Evolutionary conservation across 92 coral and sea anemone species (phyloP), one percentile per base, ranked within the genome.

Genomic region (Porites divaricata): DNA sequence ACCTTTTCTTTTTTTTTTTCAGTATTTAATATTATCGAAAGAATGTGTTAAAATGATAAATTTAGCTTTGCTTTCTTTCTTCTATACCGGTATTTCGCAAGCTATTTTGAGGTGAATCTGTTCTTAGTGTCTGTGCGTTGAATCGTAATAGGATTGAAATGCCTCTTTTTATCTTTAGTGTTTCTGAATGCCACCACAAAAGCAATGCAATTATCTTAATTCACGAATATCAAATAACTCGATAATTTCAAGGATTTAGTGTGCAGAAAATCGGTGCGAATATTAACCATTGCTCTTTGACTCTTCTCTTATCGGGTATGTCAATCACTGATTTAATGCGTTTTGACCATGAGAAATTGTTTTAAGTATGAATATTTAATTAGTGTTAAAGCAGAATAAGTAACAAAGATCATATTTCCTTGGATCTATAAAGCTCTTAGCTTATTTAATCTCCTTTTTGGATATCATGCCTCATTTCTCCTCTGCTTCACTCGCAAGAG

Each of bases 101-200:
- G 15, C 50, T 22, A 66, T 49, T 65, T 79, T 17, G 8, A 57
- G 63, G 35, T 15, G 6, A 15, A 62, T 76, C 53, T 62, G 45
- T 35, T 76, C 63, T n/a, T 11, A 53, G 66, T 53, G 65, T 50
- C 25, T 13, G 13, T n/a, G n/a, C 56, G 5, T 16, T 26, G 50
- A 53, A n/a, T 9, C 59, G 8, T 75, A 76, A 76, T 76, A 56
- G 69, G 69, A 63, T 78, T 67, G 59, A 50, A 52, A 49, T 63
- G 45, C 81, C 21, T 51, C n/a, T 79, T 79, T 63, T 53, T 77
- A 67, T 63, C 70, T n/a, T 52, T 20, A 75, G 79, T 76, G 70
- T 76, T 76, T 23, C 26, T 13, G 61, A 78, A 65, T 7, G 73
- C 56, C 22, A 50, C 48, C 48, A 63, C 70, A 63, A 76, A 45